phyloP scores from a whole-genome alignment of 2,888 invertebrate species.

The Drosophila mimetica region DNA sequence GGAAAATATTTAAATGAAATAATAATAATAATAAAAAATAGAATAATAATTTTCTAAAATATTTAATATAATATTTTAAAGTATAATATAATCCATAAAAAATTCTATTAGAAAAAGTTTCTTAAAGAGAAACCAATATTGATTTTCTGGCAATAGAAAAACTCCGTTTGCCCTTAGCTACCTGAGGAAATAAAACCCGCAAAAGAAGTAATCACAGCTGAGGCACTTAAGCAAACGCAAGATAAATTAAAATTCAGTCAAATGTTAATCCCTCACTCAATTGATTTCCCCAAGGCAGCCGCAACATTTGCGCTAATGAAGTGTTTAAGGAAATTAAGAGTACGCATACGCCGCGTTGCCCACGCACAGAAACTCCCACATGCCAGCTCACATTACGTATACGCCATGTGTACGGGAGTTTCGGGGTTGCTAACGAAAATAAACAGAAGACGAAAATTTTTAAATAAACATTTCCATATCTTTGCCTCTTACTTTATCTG shows the following conservation, averaged over 20 bases:
- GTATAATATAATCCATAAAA: no score
- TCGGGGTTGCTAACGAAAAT: conserved; percentile 14
- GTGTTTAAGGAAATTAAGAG: conserved; percentile 47
- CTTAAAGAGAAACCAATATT: neutral
- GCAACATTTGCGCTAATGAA: conserved; percentile 58
- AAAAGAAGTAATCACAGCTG: neutral
- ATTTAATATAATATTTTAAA: no score
- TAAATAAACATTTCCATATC: conserved; percentile 75
- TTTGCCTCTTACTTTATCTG: conserved; percentile 50
- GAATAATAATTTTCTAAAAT: no score
- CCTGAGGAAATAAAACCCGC: neutral
- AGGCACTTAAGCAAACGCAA: neutral
- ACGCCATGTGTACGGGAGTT: conserved; percentile 21
- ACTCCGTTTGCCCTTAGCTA: neutral
- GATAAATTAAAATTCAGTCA: conserved; percentile 19
- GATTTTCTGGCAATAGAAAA: neutral
- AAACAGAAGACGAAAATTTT: conserved; percentile 51
- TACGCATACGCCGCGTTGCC: conserved; percentile 47
- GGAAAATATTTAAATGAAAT: no score
- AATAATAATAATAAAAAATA: no score
- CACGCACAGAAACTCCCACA: conserved; percentile 23
- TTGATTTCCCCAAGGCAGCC: conserved; percentile 33
- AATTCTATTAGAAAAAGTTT: no score
- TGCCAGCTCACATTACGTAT: conserved; percentile 32
- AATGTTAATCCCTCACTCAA: conserved; percentile 19